A percentile compares a stretch with the other conserved stretches of the same genome.
Conservation (phyloP, 2,113 vertebrate species). For the Chaenogobius annularis region DNA sequence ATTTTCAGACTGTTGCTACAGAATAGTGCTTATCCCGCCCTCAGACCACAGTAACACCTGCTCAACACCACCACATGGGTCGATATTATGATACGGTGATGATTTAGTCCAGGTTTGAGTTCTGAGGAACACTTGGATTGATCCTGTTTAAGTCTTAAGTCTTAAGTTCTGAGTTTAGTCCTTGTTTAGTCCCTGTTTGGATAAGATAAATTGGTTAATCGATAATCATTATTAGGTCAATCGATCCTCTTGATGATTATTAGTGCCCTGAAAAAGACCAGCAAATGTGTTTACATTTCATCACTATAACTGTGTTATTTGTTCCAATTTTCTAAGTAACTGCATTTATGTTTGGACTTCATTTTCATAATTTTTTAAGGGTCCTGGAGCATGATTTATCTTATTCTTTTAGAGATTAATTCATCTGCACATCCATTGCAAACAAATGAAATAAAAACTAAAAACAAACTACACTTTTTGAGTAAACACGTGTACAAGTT, state of each 20-base stretch:
- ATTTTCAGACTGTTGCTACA: conserved; percentile 53
- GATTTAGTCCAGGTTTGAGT: not conserved
- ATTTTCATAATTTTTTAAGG: not conserved
- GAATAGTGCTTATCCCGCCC: conserved; percentile 39
- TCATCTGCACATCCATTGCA: no score
- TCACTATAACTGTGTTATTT: not conserved
- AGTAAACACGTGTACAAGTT: not conserved
- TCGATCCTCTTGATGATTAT: not conserved
- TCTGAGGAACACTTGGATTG: not conserved
- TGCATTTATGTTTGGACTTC: not conserved
- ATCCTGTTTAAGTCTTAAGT: not conserved
- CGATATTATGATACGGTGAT: conserved; percentile 11
- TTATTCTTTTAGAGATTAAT: no score
- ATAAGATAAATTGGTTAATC: not conserved
- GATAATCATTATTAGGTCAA: no score
- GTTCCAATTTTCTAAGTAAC: not conserved
- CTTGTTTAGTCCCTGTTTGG: no score
- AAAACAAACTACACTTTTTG: not conserved
- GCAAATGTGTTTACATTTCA: not conserved
- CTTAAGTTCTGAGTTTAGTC: no score
- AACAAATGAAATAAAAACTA: no score
- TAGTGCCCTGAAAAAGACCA: not conserved
- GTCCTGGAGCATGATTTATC: no score
- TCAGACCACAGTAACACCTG: conserved; percentile 27
- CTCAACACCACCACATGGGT: conserved; percentile 26